A percentile compares a stretch with the other conserved stretches of the same genome.
phyloP scores from a whole-genome alignment of 2,797 vertebrate species.

The Centroberyx gerrardi region DNA sequence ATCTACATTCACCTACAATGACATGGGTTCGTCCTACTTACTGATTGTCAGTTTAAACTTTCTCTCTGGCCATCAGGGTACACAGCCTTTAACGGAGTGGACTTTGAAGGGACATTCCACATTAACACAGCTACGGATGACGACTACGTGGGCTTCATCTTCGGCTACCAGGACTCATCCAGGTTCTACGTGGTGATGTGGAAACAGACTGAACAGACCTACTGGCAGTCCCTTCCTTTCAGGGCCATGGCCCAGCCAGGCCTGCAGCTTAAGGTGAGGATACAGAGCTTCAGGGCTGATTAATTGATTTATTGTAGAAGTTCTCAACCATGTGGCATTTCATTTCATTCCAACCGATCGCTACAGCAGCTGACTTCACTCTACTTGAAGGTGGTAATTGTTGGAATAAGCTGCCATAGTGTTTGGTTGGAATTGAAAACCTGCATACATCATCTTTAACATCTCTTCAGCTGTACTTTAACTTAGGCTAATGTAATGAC shows the following conservation, averaged over 20 bases:
- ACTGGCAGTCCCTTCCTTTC: conserved; percentile 92
- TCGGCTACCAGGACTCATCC: conserved; percentile 92
- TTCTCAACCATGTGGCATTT: no score
- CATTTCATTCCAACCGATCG: no score
- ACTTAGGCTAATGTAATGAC: no score
- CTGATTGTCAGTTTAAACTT: background rate
- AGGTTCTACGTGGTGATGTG: conserved; percentile 94
- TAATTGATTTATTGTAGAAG: no score
- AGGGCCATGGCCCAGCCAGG: conserved; percentile 87
- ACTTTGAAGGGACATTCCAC: conserved; percentile 93
- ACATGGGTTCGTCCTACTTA: no score
- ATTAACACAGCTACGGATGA: conserved; percentile 92
- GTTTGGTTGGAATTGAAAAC: no score
- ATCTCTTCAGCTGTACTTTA: no score
- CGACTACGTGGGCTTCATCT: conserved; percentile 93
- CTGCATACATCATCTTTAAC: no score
- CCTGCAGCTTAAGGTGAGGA: conserved; percentile 89
- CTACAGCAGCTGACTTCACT: no score
- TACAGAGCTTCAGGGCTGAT: background rate
- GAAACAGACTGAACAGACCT: conserved; percentile 92
- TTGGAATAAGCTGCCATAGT: no score
- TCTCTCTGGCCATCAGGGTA: conserved; percentile 80
- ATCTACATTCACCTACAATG: no score
- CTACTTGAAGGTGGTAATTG: no score
- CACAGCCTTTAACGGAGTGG: conserved; percentile 92